phyloP scores from a whole-genome alignment of 2,113 vertebrate species.

The Perca fluviatilis region DNA sequence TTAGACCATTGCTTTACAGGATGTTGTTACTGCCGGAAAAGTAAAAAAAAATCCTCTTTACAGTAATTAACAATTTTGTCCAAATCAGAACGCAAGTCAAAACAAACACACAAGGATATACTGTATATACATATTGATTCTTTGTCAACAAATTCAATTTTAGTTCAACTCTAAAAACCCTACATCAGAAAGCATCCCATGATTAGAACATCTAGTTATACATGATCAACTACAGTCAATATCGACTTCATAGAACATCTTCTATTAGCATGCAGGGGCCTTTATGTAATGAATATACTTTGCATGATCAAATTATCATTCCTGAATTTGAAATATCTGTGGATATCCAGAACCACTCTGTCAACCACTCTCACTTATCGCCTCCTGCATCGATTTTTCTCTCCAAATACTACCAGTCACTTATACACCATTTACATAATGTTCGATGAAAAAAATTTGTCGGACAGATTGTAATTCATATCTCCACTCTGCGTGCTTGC shows the following conservation, averaged over 20 bases:
- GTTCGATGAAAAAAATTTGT: constrained; percentile 77
- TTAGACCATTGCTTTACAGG: neutral
- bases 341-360: constrained; percentile 68
- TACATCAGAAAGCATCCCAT: neutral
- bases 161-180: neutral
- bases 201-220: constrained; percentile 12
- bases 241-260: constrained; percentile 47
- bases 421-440: constrained; percentile 81
- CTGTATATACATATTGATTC: neutral
- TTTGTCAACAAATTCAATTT: neutral
- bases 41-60: neutral
- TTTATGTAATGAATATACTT: constrained; percentile 71
- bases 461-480: constrained; percentile 79
- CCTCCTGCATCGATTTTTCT: constrained; percentile 78
- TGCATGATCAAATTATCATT: constrained; percentile 75
- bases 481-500: constrained; percentile 60
- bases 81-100: neutral
- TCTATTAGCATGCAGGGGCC: constrained; percentile 49
- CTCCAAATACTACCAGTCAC: constrained; percentile 78
- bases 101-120: neutral
- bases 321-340: constrained; percentile 64
- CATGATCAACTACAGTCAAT: constrained; percentile 35
- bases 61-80: too few relatives aligned
- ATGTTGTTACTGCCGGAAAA: too few relatives aligned
- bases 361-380: constrained; percentile 75